A percentile compares a stretch with the other conserved stretches of the same genome.
Conservation (phyloP, 2,888 invertebrate genomes). For the Dryadula phaetusa region DNA sequence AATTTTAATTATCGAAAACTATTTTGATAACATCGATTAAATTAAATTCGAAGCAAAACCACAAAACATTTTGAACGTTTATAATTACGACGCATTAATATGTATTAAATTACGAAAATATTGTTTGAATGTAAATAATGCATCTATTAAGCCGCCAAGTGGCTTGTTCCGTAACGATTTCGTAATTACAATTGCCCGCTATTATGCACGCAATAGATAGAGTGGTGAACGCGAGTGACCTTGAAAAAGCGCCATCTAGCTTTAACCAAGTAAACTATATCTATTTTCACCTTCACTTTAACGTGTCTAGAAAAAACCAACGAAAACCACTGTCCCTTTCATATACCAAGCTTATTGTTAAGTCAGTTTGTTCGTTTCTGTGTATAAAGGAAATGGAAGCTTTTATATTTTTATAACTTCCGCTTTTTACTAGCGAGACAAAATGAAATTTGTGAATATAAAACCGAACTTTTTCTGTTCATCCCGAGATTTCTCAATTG, state of each 20-base stretch:
- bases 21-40: not conserved
- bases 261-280: constrained; percentile 48
- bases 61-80: not conserved
- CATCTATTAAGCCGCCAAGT: constrained; percentile 14
- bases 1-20: not conserved
- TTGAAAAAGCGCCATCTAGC: constrained; percentile 57
- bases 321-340: constrained; percentile 71
- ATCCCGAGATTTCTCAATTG: too few species aligned
- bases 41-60: not conserved
- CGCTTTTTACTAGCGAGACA: not conserved
- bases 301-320: constrained; percentile 60
- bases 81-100: constrained; percentile 3
- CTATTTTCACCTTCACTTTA: constrained; percentile 68
- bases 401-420: not conserved
- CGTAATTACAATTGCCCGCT: constrained; percentile 53
- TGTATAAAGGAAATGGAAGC: not conserved
- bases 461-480: too few species aligned
- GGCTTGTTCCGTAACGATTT: constrained; percentile 53
- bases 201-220: constrained; percentile 54
- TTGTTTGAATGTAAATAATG: constrained; percentile 13
- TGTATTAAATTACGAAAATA: constrained; percentile 17
- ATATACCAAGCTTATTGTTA: constrained; percentile 40
- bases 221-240: constrained; percentile 56
- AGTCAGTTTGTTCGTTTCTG: constrained; percentile 1
- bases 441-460: too few species aligned